Evolutionary conservation across 2,797 vertebrate genomes (phyloP), one percentile per base, ranked within the genome.

Genomic region (Okamejei kenojei): DNA sequence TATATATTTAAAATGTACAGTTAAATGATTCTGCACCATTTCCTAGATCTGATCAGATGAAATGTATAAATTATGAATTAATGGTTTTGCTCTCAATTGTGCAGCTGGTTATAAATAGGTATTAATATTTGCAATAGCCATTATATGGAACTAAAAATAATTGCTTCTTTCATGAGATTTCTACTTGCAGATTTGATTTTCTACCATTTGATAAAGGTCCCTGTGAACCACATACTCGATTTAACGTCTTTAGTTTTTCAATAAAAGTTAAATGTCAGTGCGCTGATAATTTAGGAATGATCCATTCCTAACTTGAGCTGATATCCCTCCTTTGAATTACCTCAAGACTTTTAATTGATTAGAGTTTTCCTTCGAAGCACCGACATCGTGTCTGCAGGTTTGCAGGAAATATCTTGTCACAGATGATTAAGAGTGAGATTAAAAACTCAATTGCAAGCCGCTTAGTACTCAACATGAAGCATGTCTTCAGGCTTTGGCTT

Each of bases 401-500:
- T 81, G 68, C 38, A 82, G 90, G 93, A 63, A 61, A 63, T 68
- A 86, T 29, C 95, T 95, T 95, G 94, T 96, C 95, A 95, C 95
- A 93, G 21, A 94, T 94, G 94, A 94, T 93, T 93, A 94, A 95
- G 93, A 93, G 93, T 94, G 78, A 93, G 94, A 95, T 95, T 94
- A 95, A 95, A 91, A 94, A 45, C 93, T 71, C 94, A 63, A 6
- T 94, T 95, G 94, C 94, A 90, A 95, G 94, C 95, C 95, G 95
- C 95, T 95, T 94, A 93, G 5, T 71, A 94, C 82, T 94, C 94
- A 94, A 94, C 93, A 95, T 94, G 95, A 93, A 93, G 94, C 93
- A 93, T 96, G 94, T 96, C 94, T 95, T 95, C 95, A 95, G 95
- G 95, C 95, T 95, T 74, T 94, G 79, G 93, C 94, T 95, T 96